Evolutionary conservation across 2,113 vertebrate species (phyloP).

Genomic region (Chrysochloris asiatica): DNA sequence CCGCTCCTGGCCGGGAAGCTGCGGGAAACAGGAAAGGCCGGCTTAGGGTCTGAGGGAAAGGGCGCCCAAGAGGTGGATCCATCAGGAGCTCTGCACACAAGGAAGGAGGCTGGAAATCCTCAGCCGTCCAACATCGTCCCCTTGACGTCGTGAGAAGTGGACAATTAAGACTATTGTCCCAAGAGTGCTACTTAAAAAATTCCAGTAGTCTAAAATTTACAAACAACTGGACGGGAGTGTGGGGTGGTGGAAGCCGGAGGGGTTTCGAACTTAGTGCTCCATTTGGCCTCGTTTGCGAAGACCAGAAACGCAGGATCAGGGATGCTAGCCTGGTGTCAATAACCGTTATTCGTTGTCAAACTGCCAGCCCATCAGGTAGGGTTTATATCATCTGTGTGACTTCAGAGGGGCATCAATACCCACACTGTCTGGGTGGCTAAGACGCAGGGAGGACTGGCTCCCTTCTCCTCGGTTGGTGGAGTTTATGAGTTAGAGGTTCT

Average conservation of each 20-base stretch:
- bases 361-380: background rate
- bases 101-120: no score
- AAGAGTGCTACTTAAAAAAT: background rate
- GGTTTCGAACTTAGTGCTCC: background rate
- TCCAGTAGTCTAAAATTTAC: background rate
- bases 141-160: background rate
- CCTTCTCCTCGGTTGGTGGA: background rate
- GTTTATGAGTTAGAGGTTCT: background rate
- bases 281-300: background rate
- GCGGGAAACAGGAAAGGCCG: background rate
- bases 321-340: background rate
- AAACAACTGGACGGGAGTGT: background rate
- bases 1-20: background rate
- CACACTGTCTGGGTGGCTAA: background rate
- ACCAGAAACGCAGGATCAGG: background rate
- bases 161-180: background rate
- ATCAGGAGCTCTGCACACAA: background rate
- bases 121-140: background rate
- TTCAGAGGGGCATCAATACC: background rate
- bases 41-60: background rate
- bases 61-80: background rate
- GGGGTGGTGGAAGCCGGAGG: background rate
- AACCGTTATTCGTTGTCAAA: constrained; percentile 48
- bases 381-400: background rate
- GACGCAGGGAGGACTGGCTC: background rate